Base-by-base conservation (phyloP, 35 echinoderm and acorn worm genomes). In the Apostichopus californicus region DNA sequence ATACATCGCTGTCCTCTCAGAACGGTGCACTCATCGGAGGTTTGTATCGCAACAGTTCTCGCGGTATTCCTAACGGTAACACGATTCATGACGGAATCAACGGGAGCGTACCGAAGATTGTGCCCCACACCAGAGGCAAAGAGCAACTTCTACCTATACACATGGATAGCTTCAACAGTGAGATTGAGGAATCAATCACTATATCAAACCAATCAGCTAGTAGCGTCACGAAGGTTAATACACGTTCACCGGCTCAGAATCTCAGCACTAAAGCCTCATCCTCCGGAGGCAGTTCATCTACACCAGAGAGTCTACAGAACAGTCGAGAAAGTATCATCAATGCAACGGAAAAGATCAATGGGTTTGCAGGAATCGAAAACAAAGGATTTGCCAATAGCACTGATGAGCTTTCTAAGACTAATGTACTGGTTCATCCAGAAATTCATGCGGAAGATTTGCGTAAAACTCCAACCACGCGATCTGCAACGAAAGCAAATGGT, bases 211-310 rank as follows among this genome's bases (percentile, higher is more conserved):
- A 91, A 55, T 91, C 89, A 18, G 77, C 89, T 6, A 60, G 89
- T 28, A 98, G 94, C 56, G 93, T 98, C 15, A 98, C 96, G 5
- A 98, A 98, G 87, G 95, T 91, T 58, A 95, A 90, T 59, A 98
- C 92, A 22, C 72, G 94, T 6, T 78, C 55, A 21, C 83, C 90
- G 6, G 93, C 71, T 28, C 58, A 77, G 6, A 73, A 78, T 5
- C 68, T 97, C 20, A 97, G 93, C 79, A 71, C 91, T 15, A 97
- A 97, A 79, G 71, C 77, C 4, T 90, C 88, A 13, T 18, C 66
- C 13, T n/a, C 24, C 18, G 17, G 14, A 1, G 71, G 71, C 5
- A 91, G 89, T 73, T 24, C 15, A 26, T 79, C 72, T 72, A 57
- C 75, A 14, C 71, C 73, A 7, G 54, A 54, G 20, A 91, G 72